Evolutionary conservation across 2,113 vertebrate genomes (phyloP).

Genomic region (Aldabrachelys gigantea): DNA sequence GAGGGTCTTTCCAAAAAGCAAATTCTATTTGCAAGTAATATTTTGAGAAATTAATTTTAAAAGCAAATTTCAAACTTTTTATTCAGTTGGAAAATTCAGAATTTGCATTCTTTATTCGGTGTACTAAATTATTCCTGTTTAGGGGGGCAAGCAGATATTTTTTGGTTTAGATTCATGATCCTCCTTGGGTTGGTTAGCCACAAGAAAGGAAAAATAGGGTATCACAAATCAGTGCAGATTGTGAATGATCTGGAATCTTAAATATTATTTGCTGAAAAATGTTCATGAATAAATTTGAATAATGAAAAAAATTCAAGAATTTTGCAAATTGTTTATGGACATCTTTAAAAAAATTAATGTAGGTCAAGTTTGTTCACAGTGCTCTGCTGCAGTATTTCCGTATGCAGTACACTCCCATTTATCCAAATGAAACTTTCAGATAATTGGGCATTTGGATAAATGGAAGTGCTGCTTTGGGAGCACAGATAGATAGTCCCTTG

Average conservation of each 20-base stretch:
- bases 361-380: neutral
- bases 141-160: neutral
- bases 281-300: neutral
- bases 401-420: neutral
- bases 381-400: neutral
- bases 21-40: neutral
- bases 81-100: neutral
- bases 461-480: neutral
- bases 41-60: neutral
- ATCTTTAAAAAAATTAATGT: neutral
- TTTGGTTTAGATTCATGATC: neutral
- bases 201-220: neutral
- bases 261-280: neutral
- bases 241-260: neutral
- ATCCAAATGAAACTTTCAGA: neutral
- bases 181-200: neutral
- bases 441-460: neutral
- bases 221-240: neutral
- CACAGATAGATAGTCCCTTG: neutral
- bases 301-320: neutral
- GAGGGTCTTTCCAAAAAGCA: neutral
- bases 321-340: rapidly evolving
- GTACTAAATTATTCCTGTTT: neutral
- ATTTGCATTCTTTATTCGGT: neutral
- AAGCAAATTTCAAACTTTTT: neutral